These are phyloP conservation scores for Aphelocoma californica DNA, from an alignment of 2,797 vertebrate genomes.

Conservation along the genomic window DNA sequence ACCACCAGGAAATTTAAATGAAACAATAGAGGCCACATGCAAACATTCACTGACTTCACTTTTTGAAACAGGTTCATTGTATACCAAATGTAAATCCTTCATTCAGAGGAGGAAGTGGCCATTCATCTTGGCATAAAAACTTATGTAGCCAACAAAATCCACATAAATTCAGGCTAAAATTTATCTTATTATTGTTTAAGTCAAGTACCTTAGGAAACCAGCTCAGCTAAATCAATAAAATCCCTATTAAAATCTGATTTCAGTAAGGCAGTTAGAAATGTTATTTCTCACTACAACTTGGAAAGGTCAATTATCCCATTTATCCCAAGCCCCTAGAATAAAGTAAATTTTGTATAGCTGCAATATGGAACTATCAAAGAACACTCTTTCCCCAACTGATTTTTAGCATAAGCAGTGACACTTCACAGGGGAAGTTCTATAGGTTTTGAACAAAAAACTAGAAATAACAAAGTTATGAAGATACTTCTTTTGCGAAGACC, in stretches of 20 bases:
- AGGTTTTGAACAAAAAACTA: neutral
- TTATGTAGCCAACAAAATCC: neutral
- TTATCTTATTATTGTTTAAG: neutral
- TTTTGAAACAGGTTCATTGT: neutral
- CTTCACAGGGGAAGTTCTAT: neutral
- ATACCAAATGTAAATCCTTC: neutral
- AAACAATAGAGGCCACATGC: fast-evolving
- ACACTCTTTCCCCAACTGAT: too few species aligned
- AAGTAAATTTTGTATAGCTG: neutral
- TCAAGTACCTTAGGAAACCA: neutral
- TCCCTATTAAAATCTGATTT: neutral
- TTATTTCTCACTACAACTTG: neutral
- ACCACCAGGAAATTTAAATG: neutral
- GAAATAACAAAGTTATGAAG: neutral
- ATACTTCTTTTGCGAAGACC: neutral
- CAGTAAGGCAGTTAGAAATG: neutral
- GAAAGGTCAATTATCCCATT: neutral
- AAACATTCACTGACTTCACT: neutral
- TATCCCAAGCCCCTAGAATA: neutral
- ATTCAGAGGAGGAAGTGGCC: neutral
- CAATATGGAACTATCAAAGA: neutral
- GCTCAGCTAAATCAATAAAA: neutral
- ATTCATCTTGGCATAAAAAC: neutral
- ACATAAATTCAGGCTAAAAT: neutral
- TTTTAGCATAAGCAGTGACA: neutral